Percentiles rank a stretch among this genome's conserved stretches.
phyloP scores from a whole-genome alignment of 2,888 invertebrate genomes.

The Eupithecia pulchellata region DNA sequence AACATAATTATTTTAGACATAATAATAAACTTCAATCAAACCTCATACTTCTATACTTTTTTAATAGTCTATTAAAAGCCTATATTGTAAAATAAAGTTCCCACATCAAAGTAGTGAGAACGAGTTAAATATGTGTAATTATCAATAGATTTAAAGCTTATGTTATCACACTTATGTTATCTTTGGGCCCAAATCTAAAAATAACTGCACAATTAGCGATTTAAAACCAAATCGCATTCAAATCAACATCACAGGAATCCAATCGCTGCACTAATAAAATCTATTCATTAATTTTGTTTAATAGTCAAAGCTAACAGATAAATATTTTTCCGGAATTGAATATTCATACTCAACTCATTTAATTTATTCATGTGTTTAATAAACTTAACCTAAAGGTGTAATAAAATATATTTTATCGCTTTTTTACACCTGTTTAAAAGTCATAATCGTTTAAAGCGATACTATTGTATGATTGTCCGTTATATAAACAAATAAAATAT shows the following conservation, averaged over 20 bases:
- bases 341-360: slow-evolving; percentile 41
- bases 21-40: not conserved
- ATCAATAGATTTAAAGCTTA: slow-evolving; percentile 8
- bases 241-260: slow-evolving; percentile 12
- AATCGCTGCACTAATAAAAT: slow-evolving; percentile 24
- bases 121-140: slow-evolving; percentile 3
- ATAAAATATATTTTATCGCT: slow-evolving; percentile 45
- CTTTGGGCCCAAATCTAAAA: slow-evolving; percentile 20
- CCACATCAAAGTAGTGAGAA: slow-evolving; percentile 4
- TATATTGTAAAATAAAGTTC: slow-evolving; percentile 7
- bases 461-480: slow-evolving; percentile 36
- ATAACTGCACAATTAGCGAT: slow-evolving; percentile 32
- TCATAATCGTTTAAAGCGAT: slow-evolving; percentile 42
- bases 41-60: not conserved
- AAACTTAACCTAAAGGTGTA: slow-evolving; percentile 41
- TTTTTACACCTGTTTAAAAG: slow-evolving; percentile 48
- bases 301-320: slow-evolving; percentile 33
- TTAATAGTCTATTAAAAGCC: not conserved
- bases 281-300: slow-evolving; percentile 26
- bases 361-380: slow-evolving; percentile 46
- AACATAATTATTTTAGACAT: not conserved
- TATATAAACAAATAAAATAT: slow-evolving; percentile 38
- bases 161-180: slow-evolving; percentile 19
- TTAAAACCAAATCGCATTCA: slow-evolving; percentile 16
- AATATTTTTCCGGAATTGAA: slow-evolving; percentile 39